These are phyloP conservation scores for Halictus ligatus DNA, from an alignment of 2,888 invertebrate species.

Conservation along the genomic window DNA sequence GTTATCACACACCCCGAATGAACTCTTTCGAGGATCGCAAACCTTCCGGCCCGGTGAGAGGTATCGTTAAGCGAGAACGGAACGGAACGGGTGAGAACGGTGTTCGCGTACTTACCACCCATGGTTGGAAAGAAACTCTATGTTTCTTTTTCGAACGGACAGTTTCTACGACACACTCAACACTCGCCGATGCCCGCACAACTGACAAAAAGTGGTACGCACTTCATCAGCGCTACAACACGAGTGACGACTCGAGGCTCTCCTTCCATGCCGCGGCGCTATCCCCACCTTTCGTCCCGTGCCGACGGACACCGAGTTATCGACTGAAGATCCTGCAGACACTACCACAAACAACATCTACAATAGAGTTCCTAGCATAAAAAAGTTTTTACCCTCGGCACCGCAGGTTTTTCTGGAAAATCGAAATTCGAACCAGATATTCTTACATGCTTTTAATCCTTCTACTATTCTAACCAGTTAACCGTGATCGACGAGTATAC, in stretches of 20 bases:
- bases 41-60: conserved; percentile 12
- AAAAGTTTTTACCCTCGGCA: too few relatives aligned
- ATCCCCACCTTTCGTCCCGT: conserved; percentile 2
- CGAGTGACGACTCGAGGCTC: conserved; percentile 72
- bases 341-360: conserved; percentile 19
- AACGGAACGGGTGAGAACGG: too few relatives aligned
- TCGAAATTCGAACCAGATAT: too few relatives aligned
- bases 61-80: too few relatives aligned
- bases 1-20: conserved; percentile 60
- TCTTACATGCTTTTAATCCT: too few relatives aligned
- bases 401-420: too few relatives aligned
- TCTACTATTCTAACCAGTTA: too few relatives aligned
- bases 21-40: conserved; percentile 51
- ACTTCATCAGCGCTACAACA: conserved; percentile 75
- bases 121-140: conserved; percentile 68
- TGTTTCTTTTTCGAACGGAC: conserved; percentile 42
- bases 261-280: conserved; percentile 23
- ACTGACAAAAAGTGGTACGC: conserved; percentile 72
- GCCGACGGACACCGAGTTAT: conserved; percentile 16
- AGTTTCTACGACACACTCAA: conserved; percentile 71
- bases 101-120: conserved; percentile 78
- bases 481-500: too few relatives aligned
- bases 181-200: conserved; percentile 69
- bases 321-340: conserved; percentile 34
- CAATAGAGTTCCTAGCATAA: conserved; percentile 10